phyloP scores from a whole-genome alignment of 2,888 invertebrate genomes.

The Tenthredo amoena region DNA sequence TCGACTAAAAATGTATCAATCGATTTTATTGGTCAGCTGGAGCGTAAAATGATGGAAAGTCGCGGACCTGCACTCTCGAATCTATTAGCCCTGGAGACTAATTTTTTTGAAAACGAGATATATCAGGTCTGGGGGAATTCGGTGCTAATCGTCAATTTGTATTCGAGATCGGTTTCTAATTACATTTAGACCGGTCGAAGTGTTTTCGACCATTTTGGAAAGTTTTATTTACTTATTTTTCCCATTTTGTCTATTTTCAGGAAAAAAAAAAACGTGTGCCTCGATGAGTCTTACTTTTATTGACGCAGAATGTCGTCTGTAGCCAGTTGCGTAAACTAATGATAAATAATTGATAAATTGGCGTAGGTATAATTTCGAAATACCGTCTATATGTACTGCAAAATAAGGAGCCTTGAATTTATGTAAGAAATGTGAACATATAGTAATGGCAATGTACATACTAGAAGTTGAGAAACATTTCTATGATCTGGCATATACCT shows the following conservation, averaged over 20 bases:
- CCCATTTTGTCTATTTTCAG: neutral
- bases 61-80: neutral
- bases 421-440: neutral
- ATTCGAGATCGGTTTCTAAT: neutral
- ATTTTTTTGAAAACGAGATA: neutral
- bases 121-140: neutral
- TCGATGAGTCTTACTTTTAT: neutral
- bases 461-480: conserved; percentile 14
- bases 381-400: neutral
- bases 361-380: conserved; percentile 49
- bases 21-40: neutral
- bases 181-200: neutral
- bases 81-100: neutral
- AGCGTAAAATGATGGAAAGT: neutral
- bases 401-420: conserved; percentile 24
- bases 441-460: neutral
- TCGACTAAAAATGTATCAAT: neutral
- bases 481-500: neutral
- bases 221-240: neutral
- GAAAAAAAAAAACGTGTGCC: neutral
- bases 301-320: neutral
- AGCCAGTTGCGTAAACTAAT: neutral
- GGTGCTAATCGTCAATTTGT: neutral
- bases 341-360: conserved; percentile 51
- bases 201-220: neutral